Conservation (phyloP, 2,113 vertebrate genomes). For the Hypocryptadius cinnamomeus region DNA sequence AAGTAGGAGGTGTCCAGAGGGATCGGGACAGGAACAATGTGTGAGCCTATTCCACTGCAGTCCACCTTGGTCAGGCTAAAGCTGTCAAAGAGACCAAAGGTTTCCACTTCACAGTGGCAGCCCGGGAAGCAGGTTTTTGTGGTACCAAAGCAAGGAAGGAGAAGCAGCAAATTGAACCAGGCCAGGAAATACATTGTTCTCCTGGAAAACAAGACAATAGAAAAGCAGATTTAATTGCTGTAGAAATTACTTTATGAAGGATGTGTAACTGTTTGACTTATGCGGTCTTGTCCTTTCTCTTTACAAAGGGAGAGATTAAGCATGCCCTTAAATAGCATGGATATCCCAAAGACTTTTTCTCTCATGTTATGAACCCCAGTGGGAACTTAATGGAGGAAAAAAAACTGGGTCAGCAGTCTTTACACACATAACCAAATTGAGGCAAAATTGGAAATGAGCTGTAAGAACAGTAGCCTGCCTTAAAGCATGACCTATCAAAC, state of each 20-base stretch:
- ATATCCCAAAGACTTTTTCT: neutral
- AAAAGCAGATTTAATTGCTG: neutral
- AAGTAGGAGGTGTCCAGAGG: constrained; percentile 90
- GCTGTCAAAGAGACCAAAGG: constrained; percentile 93
- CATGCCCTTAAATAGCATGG: neutral
- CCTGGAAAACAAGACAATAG: constrained; percentile 33
- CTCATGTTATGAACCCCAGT: neutral
- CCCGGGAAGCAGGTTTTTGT: constrained; percentile 83
- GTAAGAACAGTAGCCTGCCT: neutral
- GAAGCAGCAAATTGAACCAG: constrained; percentile 45
- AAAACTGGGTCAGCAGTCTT: neutral
- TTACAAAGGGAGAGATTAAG: neutral
- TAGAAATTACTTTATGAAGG: neutral
- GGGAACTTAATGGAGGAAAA: neutral
- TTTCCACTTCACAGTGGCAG: constrained; percentile 92
- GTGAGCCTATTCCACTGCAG: constrained; percentile 81
- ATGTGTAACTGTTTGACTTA: neutral
- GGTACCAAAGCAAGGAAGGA: constrained; percentile 17
- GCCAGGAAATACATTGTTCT: constrained; percentile 59
- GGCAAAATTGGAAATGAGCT: neutral
- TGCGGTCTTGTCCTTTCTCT: neutral
- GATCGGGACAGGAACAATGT: constrained; percentile 81
- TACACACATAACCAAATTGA: neutral
- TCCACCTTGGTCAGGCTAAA: constrained; percentile 95
- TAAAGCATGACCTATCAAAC: neutral